Conservation (phyloP, 2,113 vertebrate species). For the Tricholaema leucomelas region DNA sequence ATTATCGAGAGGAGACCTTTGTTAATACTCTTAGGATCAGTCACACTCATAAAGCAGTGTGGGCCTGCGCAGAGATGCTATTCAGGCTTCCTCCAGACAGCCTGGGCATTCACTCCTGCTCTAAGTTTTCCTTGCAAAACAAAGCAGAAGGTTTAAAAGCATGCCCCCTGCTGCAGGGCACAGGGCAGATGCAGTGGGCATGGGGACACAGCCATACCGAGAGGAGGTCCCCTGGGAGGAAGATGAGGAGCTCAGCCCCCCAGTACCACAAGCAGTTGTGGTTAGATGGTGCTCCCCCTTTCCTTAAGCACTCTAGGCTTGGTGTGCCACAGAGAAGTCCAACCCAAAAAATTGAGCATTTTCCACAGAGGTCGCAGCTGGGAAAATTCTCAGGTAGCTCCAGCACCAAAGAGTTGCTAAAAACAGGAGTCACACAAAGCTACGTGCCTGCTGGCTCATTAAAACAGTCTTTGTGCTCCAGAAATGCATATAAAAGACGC, state of each 20-base stretch:
- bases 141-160: not conserved
- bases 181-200: not conserved
- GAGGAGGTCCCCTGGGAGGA: not conserved
- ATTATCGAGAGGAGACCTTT: not conserved
- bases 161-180: not conserved
- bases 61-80: not conserved
- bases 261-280: rapidly evolving
- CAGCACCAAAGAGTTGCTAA: not conserved
- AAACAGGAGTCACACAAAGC: not conserved
- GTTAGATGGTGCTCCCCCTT: rapidly evolving
- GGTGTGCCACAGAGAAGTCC: not conserved
- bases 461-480: not conserved
- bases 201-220: not conserved
- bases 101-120: not conserved
- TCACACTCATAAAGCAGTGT: not conserved
- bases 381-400: not conserved
- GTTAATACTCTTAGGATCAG: rapidly evolving
- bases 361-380: not conserved
- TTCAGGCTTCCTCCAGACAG: not conserved
- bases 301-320: not conserved
- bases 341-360: rapidly evolving
- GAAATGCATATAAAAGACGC: not conserved
- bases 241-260: not conserved
- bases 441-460: not conserved
- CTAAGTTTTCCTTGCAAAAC: not conserved